phyloP scores from a whole-genome alignment of 2,113 vertebrate genomes.

The Carassius carassius region DNA sequence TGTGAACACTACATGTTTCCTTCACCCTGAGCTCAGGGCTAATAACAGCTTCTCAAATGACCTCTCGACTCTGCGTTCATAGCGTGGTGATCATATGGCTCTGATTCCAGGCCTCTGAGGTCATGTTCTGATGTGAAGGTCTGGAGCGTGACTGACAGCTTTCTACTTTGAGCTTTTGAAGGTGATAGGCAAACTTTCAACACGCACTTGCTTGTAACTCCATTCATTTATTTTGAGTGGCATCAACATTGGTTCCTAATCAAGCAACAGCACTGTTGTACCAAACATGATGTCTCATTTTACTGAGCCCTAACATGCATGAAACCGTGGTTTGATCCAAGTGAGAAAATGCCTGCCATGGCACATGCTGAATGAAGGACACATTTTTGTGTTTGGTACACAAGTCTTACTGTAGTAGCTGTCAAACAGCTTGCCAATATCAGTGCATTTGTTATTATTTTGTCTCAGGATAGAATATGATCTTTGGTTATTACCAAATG shows the following conservation, averaged over 20 bases:
- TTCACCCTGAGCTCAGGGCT: neutral
- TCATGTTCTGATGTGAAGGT: conserved; percentile 14
- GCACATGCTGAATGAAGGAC: conserved; percentile 30
- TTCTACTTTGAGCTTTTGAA: neutral
- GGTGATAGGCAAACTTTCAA: neutral
- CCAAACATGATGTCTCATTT: neutral
- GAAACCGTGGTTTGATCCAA: neutral
- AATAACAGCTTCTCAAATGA: conserved; percentile 27
- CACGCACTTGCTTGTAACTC: neutral
- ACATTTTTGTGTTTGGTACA: neutral
- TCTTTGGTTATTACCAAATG: neutral
- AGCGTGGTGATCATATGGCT: neutral
- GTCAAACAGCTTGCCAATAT: conserved; percentile 20
- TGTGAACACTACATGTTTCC: neutral
- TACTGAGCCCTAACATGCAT: neutral
- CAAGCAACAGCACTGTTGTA: neutral
- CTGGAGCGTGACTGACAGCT: neutral
- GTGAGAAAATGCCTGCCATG: neutral
- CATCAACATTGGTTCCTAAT: neutral
- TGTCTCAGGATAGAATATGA: conserved; percentile 5
- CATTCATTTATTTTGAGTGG: neutral
- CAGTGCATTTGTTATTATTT: conserved; percentile 9
- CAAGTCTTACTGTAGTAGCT: conserved; percentile 2
- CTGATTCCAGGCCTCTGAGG: conserved; percentile 24
- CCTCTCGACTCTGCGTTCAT: neutral